Base-by-base conservation (phyloP, 1,140 invertebrate species). In the Caenorhabditis inopinata region DNA sequence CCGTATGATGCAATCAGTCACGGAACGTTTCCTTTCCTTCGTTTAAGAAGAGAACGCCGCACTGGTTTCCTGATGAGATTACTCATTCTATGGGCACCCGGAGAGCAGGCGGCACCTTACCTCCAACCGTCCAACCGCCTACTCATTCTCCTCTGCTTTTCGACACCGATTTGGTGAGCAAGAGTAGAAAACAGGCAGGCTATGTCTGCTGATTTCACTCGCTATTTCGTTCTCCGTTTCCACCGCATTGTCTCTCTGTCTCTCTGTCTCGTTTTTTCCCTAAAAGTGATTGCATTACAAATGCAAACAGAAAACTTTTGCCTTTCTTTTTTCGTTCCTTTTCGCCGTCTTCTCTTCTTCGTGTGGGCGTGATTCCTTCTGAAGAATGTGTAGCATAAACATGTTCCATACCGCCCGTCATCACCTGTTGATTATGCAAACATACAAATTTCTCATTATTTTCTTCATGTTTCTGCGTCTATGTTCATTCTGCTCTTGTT, bases 221-320 rank as follows among this genome's bases (percentile, higher is more conserved):
- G 23, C 58, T 68, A 68, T 68, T 68, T 32, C n/a, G 16, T 7
- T 32, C n/a, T 53, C 23, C 58, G 38, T 38, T n/a, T n/a, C 35
- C 58, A 68, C 58, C 3, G 32, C 38, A 42, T 14, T 42, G 38
- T 42, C 38, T 42, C 38, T 38, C 21, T 9, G 5, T 16, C 5
- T 58, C 51, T 32, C 51, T 58, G 12, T 58, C 51, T 58, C 51
- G 6, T n/a, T 38, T 68, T 51, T 68, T 68, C 58, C 58, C 38
- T 68, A 68, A 68, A 68, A 68, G 58, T 68, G 58, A 68, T 68
- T 68, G 58, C 58, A 68, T 68, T 68, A 38, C 58, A 68, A 68
- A 42, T 68, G 58, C 58, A 68, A 68, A 68, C 58, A 68, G 38
- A 68, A 68, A 68, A 68, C 58, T 42, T 68, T 68, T 68, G 16